Base-by-base conservation (phyloP, 2,113 vertebrate species). In the Myotis davidii region DNA sequence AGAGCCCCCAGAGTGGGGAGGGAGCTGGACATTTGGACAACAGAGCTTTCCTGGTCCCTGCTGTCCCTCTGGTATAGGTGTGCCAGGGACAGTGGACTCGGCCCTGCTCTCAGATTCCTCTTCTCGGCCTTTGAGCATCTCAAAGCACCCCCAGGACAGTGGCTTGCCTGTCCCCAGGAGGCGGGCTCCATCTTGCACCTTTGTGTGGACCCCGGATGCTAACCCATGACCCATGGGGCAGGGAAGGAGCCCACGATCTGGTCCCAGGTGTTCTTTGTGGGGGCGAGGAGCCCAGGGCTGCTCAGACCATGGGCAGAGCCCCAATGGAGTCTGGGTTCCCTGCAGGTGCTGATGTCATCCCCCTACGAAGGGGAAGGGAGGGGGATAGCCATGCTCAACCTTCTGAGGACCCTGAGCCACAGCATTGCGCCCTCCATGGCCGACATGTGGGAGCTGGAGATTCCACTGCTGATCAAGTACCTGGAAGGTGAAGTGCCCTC, bases 361-460 rank as follows among this genome's bases (percentile, higher is more conserved):
- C 97, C 96, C 20, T 98, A 96, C 74, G 97, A 98, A 45, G 97
- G 97, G 6, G 97, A 97, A 52, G 96, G 97, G 6, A 94, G 92
- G 0, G 97, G 97, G 6, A 29, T 98, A 0, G 96, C 97, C 56
- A 96, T 97, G 92, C 95, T 98, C 76, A 95, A 97, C 54, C 97
- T 98, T 27, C 94, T 98, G 77, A 81, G 78, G 77, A 95, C 94
- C 10, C 94, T 98, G 88, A 94, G 95, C 69, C 92, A 91, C 39
- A 98, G 87, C 90, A 96, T 97, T 0, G 94, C 85, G 0, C 97
- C 96, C 56, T 21, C 95, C 87, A 96, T 98, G 97, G 95, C 97
- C 0, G 64, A 83, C 69, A 69, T 27, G 87, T 97, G 97, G 97
- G 96, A 97, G n/a, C 14, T 45, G 59, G 97, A 98, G 87, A 97